Evolutionary conservation across 1,140 invertebrate genomes (phyloP), one percentile per base, ranked within the genome.

Genomic region (Drosophila ficusphila): DNA sequence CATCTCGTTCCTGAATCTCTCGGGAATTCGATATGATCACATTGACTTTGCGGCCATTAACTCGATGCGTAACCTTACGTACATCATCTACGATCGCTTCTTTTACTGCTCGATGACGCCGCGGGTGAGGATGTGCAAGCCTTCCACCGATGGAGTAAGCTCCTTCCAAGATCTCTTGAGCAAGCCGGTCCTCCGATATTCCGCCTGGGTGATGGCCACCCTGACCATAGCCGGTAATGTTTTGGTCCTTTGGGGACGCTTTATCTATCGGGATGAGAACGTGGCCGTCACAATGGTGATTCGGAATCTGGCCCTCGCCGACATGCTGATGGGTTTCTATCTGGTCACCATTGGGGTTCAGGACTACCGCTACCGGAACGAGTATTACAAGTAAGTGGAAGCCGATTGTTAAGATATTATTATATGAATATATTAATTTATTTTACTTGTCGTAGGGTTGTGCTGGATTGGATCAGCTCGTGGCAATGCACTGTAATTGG

Each of bases 241-340:
- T 1, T 76, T 95, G 12, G 96, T 97, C 1, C 85, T 97, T 11
- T 94, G 94, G 90, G 94, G 94, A 49, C 92, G 96, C 72, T 93
- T 94, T 48, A 92, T 94, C 1, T 93, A 93, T 9, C 93, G 92
- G 16, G 93, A 94, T 69, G 93, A 94, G 72, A 94, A 94, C 76
- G 92, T 92, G 39, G 92, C 93, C 0, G 90, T 95, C 0, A 94
- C 93, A 39, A 92, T 95, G 47, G 92, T 96, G 25, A 95, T 97
- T 54, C 93, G 94, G 39, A 96, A 96, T 91, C 91, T 97, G 31
- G 95, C 96, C 41, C 93, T 94, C n/a, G 94, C 96, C 4, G 96
- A 97, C 91, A 92, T 96, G 70, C 89, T 97, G 12, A 96, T 97
- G 95, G 96, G 96, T 0, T 86, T 96, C 39, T 97, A 97, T 90